Evolutionary conservation across 2,113 vertebrate species (phyloP), one percentile per base, ranked within the genome.

Genomic region (Laterallus jamaicensis): DNA sequence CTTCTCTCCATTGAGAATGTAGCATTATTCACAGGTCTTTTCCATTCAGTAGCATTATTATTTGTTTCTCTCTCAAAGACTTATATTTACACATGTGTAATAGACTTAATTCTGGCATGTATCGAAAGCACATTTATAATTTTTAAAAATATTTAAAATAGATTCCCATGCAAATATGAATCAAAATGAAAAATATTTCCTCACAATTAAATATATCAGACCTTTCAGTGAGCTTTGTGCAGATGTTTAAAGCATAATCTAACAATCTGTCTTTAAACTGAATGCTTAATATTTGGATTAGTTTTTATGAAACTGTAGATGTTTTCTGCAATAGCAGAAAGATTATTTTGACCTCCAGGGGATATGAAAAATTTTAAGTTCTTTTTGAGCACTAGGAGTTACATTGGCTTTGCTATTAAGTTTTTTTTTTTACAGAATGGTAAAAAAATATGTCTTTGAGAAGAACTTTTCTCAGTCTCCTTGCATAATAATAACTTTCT

Each of bases 51-150:
- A 35, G 12, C 89, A 54, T 14, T 26, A 29, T 75, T 50, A 78
- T 71, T 96, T 90, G 42, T 58, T 95, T 87, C 54, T 29, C 11
- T 86, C 70, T 58, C 47, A 82, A 63, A 88, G 63, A 14, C 21
- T 77, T 32, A 40, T 24, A 83, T 19, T 67, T 95, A 62, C 54
- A 80, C 60, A 63, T 49, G 54, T 86, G 13, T 29, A 76, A 83
- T n/a, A 78, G 84, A 88, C 59, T 94, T 94, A 84, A 92, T 74
- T 77, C 50, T 63, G 17, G 11, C 60, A 80, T 82, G 94, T 93
- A 49, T 66, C 76, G 19, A 88, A 95, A 95, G 18, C 9, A 88
- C 3, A 50, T 69, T 73, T 90, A 49, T 32, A 91, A 86, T 78
- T 18, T 55, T 87, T 60, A 37, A 73, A 55, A 81, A 62, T 92